Evolutionary conservation across 2,797 vertebrate genomes (phyloP).

Genomic region (Gallirallus australis): DNA sequence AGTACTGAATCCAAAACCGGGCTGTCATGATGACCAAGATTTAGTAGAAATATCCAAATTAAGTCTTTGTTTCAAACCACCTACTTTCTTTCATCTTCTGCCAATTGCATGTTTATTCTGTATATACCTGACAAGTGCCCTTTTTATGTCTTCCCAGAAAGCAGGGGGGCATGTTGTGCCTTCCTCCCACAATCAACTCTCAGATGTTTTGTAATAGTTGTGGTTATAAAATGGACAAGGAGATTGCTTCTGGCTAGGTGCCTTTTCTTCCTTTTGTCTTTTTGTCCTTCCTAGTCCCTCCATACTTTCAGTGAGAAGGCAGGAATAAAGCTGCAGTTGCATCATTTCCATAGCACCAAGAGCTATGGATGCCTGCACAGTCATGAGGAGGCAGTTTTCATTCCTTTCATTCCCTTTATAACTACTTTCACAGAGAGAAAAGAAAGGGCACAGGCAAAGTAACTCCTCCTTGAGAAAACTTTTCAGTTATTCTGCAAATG

Average conservation of each 20-base stretch:
- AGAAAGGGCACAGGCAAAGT: not conserved
- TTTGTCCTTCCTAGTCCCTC: not conserved
- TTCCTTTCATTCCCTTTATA: not conserved
- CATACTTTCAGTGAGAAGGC: not conserved
- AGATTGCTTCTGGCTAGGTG: not conserved
- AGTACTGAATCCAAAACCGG: not conserved
- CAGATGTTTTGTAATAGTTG: not conserved
- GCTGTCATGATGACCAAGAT: not conserved
- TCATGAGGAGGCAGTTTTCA: not conserved
- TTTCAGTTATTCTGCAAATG: not conserved
- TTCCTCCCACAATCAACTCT: not conserved
- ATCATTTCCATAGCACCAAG: not conserved
- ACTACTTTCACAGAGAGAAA: not conserved
- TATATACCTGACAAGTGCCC: rapidly evolving
- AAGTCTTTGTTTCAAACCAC: not conserved
- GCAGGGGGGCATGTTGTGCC: rapidly evolving
- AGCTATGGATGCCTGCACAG: not conserved
- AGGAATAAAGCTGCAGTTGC: not conserved
- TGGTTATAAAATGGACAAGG: not conserved
- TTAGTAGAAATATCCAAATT: not conserved
- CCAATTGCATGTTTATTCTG: not conserved
- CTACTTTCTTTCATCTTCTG: not conserved
- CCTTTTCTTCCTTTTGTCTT: not conserved
- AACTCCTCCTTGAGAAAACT: not conserved
- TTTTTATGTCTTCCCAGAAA: not conserved